Evolutionary conservation across 2,113 vertebrate genomes (phyloP).

Genomic region (Ailurus styani): DNA sequence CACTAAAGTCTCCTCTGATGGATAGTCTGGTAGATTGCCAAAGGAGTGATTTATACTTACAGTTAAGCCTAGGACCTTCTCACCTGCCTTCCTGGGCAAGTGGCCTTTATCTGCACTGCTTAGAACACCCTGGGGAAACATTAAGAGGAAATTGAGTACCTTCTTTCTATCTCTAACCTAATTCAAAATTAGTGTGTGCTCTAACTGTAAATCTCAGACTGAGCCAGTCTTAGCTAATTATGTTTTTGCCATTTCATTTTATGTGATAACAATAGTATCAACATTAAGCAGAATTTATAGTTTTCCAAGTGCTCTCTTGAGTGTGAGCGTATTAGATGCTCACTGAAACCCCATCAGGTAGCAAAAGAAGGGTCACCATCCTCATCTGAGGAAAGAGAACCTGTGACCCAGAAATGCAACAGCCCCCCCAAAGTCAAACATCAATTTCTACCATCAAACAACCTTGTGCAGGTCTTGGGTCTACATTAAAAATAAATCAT

Average conservation of each 20-base stretch:
- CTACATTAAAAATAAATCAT: not conserved
- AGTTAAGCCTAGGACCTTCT: not conserved
- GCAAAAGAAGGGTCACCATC: not conserved
- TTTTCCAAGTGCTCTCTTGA: not conserved
- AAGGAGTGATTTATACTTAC: not conserved
- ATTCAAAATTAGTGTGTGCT: slow-evolving; percentile 31
- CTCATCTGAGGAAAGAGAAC: not conserved
- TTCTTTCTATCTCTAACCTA: slow-evolving; percentile 27
- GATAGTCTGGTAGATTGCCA: not conserved
- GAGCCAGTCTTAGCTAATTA: not conserved
- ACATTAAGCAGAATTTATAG: not conserved
- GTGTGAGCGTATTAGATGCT: not conserved
- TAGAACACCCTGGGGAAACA: slow-evolving; percentile 35
- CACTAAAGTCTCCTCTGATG: not conserved
- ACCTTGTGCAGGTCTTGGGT: not conserved
- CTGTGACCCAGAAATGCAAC: not conserved
- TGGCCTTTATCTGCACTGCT: not conserved
- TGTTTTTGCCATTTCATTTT: slow-evolving; percentile 44
- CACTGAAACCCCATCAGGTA: not conserved
- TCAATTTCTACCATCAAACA: not conserved
- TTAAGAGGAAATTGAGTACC: not conserved
- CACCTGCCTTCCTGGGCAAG: not conserved
- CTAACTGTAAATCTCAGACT: not conserved
- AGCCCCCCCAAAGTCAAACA: not conserved
- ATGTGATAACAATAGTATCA: not conserved